Percentiles rank a stretch among this genome's conserved stretches.
phyloP scores from a whole-genome alignment of 2,113 vertebrate genomes.

The Hemicordylus capensis region DNA sequence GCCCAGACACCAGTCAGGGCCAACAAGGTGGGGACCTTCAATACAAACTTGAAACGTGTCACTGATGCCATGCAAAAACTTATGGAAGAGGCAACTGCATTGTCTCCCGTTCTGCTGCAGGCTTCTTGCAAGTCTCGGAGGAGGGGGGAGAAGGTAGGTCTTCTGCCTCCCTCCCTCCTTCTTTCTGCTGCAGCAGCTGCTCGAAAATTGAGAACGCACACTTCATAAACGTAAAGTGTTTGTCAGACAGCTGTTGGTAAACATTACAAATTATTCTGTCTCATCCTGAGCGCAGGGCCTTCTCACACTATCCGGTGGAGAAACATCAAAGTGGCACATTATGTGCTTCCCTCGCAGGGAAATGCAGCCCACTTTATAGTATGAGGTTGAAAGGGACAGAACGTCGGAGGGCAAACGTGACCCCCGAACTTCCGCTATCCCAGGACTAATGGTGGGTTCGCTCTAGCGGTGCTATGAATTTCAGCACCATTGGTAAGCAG shows the following conservation, averaged over 20 bases:
- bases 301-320: background rate
- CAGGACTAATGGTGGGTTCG: background rate
- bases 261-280: constrained; percentile 32
- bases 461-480: background rate
- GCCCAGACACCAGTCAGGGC: background rate
- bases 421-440: background rate
- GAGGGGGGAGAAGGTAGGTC: background rate
- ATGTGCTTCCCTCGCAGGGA: background rate
- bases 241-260: constrained; percentile 28
- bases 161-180: background rate
- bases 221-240: constrained; percentile 30
- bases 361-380: background rate
- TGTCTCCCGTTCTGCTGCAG: background rate
- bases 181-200: background rate
- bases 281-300: background rate
- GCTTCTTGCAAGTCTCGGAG: background rate
- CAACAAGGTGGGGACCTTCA: too few species aligned
- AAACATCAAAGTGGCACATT: background rate
- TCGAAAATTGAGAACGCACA: constrained; percentile 10
- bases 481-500: too few species aligned
- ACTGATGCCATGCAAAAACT: too few species aligned
- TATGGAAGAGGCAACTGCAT: background rate
- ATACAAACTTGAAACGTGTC: too few species aligned
- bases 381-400: background rate
- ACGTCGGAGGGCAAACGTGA: background rate